Evolutionary conservation across 2,888 invertebrate genomes (phyloP).

Genomic region (Hirtodrosophila duncani): DNA sequence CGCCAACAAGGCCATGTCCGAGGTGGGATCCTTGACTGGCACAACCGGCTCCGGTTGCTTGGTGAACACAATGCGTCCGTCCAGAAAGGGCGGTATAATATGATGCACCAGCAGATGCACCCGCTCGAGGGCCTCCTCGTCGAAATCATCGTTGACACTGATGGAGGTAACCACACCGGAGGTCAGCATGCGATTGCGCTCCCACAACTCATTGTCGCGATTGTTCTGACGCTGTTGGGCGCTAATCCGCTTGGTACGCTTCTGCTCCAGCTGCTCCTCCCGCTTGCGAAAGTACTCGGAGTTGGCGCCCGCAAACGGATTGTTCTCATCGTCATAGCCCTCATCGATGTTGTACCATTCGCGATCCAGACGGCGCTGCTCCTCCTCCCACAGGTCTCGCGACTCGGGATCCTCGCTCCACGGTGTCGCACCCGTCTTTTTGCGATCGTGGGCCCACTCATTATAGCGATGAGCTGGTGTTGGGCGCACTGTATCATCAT

Average conservation of each 20-base stretch:
- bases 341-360: conserved; percentile 99
- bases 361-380: conserved; percentile 92
- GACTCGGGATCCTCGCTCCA: conserved; percentile 85
- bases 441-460: conserved; percentile 85
- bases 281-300: conserved; percentile 95
- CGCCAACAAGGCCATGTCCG: conserved; percentile 97
- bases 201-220: conserved; percentile 99
- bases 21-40: conserved; percentile 95
- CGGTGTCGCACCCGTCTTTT: conserved; percentile 84
- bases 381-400: conserved; percentile 91
- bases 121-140: conserved; percentile 95
- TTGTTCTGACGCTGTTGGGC: conserved; percentile 98
- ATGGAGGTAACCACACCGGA: conserved; percentile 95
- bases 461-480: conserved; percentile 92
- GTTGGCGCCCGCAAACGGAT: conserved; percentile 93
- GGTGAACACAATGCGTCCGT: conserved; percentile 98
- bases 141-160: conserved; percentile 93
- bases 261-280: conserved; percentile 93
- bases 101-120: conserved; percentile 98
- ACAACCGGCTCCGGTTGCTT: conserved; percentile 99
- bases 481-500: conserved; percentile 87
- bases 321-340: conserved; percentile 93
- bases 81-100: conserved; percentile 98
- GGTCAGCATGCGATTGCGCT: conserved; percentile 97
- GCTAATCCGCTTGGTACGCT: conserved; percentile 93